Evolutionary conservation across 2,113 vertebrate species (phyloP).

Genomic region (Saguinus imperator): DNA sequence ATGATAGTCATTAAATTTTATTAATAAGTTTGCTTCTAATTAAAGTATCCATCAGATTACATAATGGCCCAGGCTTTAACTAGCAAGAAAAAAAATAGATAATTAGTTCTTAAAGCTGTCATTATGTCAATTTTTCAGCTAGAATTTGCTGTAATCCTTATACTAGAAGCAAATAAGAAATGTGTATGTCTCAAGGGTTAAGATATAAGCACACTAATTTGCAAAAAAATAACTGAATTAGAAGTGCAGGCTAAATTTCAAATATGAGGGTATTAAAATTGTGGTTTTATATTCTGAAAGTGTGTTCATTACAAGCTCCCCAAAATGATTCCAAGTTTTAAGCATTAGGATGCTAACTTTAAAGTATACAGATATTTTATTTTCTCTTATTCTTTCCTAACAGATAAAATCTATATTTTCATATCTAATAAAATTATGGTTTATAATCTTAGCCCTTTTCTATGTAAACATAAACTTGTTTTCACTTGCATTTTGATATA

Average conservation of each 20-base stretch:
- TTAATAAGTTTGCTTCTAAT: neutral
- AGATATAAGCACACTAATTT: slow-evolving; percentile 12
- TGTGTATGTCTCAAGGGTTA: neutral
- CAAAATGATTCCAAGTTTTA: neutral
- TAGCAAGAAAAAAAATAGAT: neutral
- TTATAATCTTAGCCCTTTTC: neutral
- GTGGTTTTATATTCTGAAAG: neutral
- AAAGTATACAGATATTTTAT: neutral
- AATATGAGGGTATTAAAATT: neutral
- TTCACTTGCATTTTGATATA: neutral
- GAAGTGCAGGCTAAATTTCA: neutral
- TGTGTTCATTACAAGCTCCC: neutral
- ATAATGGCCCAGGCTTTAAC: neutral
- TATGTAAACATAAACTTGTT: neutral
- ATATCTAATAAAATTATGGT: neutral
- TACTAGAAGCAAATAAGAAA: slow-evolving; percentile 28
- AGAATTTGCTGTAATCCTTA: slow-evolving; percentile 9
- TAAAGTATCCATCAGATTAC: neutral
- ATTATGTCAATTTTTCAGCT: slow-evolving; percentile 1
- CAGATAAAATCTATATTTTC: neutral
- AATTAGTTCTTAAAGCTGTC: slow-evolving; percentile 11
- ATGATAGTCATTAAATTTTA: neutral
- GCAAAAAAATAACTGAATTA: slow-evolving; percentile 31
- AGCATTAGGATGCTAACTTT: neutral
- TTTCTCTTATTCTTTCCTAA: neutral